Evolutionary conservation across 2,113 vertebrate species (phyloP).

Genomic region (Apodemus sylvaticus): DNA sequence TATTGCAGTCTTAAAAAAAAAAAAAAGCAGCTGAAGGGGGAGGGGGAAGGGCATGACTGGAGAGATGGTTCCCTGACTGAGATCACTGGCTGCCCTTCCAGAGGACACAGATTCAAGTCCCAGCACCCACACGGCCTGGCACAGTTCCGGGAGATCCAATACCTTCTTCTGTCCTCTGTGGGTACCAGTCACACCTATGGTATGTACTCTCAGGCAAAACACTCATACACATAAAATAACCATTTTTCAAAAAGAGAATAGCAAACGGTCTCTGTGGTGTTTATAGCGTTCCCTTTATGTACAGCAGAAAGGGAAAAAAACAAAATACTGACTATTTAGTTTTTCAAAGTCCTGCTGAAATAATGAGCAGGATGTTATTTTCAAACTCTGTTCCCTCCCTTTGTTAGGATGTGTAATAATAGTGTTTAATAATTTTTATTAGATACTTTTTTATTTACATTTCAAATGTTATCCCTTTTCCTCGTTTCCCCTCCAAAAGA

Average conservation of each 20-base stretch:
- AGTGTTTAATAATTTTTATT: background rate
- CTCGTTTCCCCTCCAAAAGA: no score
- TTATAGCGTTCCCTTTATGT: background rate
- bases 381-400: background rate
- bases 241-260: background rate
- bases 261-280: background rate
- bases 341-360: background rate
- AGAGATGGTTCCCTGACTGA: background rate
- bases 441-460: no score
- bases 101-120: background rate
- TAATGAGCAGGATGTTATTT: background rate
- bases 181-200: no score
- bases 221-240: background rate
- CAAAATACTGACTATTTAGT: background rate
- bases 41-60: background rate
- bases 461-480: no score
- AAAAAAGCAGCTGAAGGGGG: background rate
- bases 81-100: background rate
- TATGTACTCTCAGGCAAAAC: background rate
- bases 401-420: background rate
- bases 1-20: background rate
- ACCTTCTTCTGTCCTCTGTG: no score
- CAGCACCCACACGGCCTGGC: background rate
- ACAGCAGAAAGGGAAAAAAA: background rate
- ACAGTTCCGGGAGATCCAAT: background rate